A percentile compares a stretch with the other conserved stretches of the same genome.
Evolutionary conservation across 2,113 vertebrate species (phyloP).

Genomic region (Notarius lentiginosus): DNA sequence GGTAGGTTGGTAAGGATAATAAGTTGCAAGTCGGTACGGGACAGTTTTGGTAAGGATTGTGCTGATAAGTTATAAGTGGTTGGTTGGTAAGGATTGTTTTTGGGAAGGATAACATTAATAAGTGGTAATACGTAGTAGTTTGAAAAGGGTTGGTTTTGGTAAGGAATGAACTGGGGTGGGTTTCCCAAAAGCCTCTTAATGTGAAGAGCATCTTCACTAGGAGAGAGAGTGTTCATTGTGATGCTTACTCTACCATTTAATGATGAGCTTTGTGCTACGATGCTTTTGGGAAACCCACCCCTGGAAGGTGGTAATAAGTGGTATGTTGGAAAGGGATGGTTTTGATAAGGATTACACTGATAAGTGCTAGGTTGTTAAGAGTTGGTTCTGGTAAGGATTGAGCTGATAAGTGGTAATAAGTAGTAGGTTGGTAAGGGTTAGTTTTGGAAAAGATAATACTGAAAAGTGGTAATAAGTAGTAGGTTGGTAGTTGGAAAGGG

Average conservation of each 20-base stretch:
- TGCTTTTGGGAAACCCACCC: no score
- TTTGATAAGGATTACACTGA: neutral
- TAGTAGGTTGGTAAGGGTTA: neutral
- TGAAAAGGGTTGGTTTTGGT: neutral
- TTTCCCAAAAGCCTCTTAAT: no score
- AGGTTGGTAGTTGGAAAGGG: neutral
- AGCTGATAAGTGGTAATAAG: neutral
- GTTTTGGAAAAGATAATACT: neutral
- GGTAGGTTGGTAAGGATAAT: no score
- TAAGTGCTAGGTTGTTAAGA: neutral
- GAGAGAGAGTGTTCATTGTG: no score
- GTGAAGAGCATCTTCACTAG: no score
- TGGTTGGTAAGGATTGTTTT: neutral
- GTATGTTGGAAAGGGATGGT: neutral
- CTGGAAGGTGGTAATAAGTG: neutral
- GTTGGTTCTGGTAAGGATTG: neutral
- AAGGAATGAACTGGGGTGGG: neutral
- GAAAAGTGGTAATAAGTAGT: neutral
- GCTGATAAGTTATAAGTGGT: neutral
- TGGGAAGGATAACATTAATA: neutral
- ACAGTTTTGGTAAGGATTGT: neutral
- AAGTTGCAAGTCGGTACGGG: no score
- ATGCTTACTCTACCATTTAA: no score
- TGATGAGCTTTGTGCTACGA: no score
- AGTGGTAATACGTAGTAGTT: neutral